Conservation (phyloP, 2,888 invertebrate genomes). For the Nomada ferruginata region DNA sequence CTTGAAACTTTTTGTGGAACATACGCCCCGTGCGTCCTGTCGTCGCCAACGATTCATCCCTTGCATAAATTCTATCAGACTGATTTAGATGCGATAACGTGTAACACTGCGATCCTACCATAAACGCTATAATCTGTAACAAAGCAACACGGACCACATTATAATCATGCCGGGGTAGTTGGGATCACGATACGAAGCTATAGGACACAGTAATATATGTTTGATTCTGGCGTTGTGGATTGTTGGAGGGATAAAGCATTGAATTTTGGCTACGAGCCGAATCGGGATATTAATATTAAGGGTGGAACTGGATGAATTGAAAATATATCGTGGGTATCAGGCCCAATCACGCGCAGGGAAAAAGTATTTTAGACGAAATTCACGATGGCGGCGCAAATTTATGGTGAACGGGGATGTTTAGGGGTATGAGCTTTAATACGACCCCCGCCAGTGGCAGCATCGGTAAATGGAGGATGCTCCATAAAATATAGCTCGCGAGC, state of each 20-base stretch:
- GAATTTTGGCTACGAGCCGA: conserved; percentile 30
- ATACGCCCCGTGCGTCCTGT: not conserved
- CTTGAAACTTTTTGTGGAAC: conserved; percentile 23
- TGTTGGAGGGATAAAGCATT: conserved; percentile 24
- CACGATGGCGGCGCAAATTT: conserved; percentile 35
- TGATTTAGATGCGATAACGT: too few relatives aligned
- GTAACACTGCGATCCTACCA: not conserved
- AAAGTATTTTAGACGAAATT: conserved; percentile 35
- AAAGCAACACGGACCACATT: not conserved
- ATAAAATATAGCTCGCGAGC: conserved; percentile 46
- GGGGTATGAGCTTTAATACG: conserved; percentile 20
- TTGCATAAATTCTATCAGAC: conserved; percentile 29
- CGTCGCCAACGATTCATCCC: not conserved
- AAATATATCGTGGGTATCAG: conserved; percentile 10
- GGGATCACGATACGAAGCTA: not conserved
- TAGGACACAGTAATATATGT: conserved; percentile 13
- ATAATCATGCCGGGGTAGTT: conserved; percentile 2
- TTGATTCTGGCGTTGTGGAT: not conserved
- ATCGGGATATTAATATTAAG: conserved; percentile 44
- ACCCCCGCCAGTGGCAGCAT: conserved; percentile 32
- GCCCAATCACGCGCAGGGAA: conserved; percentile 16
- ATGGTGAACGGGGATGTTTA: conserved; percentile 24
- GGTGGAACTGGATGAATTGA: conserved; percentile 22
- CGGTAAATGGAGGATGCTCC: conserved; percentile 40
- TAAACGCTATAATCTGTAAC: conserved; percentile 7